Evolutionary conservation across 2,113 vertebrate genomes (phyloP).

Genomic region (Steatornis caripensis): DNA sequence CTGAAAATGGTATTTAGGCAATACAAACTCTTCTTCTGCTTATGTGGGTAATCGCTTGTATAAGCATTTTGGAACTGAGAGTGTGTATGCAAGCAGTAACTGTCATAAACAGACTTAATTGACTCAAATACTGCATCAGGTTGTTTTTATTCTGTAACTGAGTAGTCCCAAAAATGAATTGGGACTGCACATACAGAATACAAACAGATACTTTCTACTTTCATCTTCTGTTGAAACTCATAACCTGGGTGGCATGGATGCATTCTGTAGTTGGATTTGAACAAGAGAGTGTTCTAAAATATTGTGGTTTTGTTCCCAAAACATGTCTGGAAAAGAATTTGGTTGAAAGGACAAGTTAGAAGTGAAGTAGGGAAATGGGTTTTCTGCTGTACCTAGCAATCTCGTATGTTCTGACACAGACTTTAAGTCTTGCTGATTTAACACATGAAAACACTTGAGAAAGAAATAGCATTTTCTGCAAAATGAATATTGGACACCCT

Average conservation of each 20-base stretch:
- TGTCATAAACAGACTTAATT: neutral
- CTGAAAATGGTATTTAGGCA: neutral
- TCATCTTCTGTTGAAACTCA: neutral
- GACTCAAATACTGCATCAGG: neutral
- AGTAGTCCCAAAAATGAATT: neutral
- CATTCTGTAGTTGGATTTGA: neutral
- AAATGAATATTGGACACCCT: neutral
- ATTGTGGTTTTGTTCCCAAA: neutral
- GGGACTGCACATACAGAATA: neutral
- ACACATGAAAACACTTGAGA: neutral
- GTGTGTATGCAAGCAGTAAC: neutral
- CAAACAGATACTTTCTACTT: neutral
- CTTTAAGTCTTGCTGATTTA: neutral
- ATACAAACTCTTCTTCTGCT: neutral
- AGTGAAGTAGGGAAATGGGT: neutral
- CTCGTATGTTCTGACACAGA: neutral
- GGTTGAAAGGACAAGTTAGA: neutral
- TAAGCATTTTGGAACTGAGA: neutral
- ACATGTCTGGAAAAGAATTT: neutral
- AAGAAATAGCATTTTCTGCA: neutral
- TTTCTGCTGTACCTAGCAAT: neutral
- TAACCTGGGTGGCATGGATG: neutral
- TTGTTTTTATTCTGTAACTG: neutral
- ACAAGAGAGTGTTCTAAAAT: neutral
- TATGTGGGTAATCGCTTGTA: neutral